phyloP scores from a whole-genome alignment of 2,113 vertebrate species.

The Catagonus wagneri region DNA sequence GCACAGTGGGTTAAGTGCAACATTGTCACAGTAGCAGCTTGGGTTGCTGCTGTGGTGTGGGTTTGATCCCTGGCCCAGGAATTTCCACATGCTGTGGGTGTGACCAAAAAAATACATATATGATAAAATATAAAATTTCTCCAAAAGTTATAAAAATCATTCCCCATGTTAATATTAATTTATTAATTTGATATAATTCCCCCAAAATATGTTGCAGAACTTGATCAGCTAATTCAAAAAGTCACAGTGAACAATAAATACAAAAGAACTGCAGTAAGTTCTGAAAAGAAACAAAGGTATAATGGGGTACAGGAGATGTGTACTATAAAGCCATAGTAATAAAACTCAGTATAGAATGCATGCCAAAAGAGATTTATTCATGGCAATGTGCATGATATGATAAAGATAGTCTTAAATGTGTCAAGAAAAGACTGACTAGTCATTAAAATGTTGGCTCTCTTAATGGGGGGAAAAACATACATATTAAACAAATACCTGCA shows the following conservation, averaged over 20 bases:
- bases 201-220: not conserved
- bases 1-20: too few species aligned
- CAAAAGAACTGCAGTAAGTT: constrained; percentile 3
- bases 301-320: not conserved
- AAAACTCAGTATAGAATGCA: not conserved
- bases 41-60: too few species aligned
- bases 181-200: not conserved
- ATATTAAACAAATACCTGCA: constrained; percentile 6
- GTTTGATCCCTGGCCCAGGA: too few species aligned
- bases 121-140: constrained; percentile 15
- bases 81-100: too few species aligned
- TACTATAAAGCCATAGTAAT: not conserved
- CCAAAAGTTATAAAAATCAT: not conserved
- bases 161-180: constrained; percentile 9
- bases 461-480: not conserved
- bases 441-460: constrained; percentile 33
- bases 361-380: not conserved
- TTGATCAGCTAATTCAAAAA: constrained; percentile 54
- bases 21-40: too few species aligned
- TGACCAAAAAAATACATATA: not conserved
- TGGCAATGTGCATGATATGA: not conserved
- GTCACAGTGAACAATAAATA: constrained; percentile 32
- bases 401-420: constrained; percentile 10
- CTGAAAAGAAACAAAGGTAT: constrained; percentile 47
- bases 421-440: not conserved